Conservation (phyloP, 2,113 vertebrate genomes). For the Etheostoma cragini region DNA sequence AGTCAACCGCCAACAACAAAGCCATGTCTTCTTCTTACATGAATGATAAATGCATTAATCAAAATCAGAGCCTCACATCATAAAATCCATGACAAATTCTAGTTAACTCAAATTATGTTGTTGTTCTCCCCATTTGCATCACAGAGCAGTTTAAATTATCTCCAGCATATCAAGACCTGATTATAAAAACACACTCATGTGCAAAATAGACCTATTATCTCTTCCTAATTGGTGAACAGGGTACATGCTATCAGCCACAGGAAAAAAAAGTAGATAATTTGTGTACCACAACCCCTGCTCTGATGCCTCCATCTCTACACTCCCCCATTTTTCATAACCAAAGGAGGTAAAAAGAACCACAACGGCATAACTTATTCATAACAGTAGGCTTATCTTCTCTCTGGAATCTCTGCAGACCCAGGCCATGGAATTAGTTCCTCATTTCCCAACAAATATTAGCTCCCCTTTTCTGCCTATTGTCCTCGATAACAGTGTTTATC, state of each 20-base stretch:
- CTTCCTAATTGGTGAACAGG: slow-evolving; percentile 80
- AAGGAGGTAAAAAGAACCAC: slow-evolving; percentile 67
- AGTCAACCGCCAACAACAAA: background rate
- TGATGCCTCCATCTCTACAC: slow-evolving; percentile 60
- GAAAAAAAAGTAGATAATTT: slow-evolving; percentile 66
- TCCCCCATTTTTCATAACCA: slow-evolving; percentile 72
- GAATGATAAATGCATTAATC: slow-evolving; percentile 48
- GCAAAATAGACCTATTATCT: slow-evolving; percentile 87
- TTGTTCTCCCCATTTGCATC: slow-evolving; percentile 71
- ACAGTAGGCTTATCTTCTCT: slow-evolving; percentile 66
- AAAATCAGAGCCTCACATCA: slow-evolving; percentile 33
- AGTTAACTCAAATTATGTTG: slow-evolving; percentile 60
- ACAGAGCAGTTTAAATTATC: slow-evolving; percentile 82
- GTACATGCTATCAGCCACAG: slow-evolving; percentile 71
- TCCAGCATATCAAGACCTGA: slow-evolving; percentile 81
- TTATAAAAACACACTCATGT: slow-evolving; percentile 87
- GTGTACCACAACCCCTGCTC: slow-evolving; percentile 65
- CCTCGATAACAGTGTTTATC: slow-evolving; percentile 76
- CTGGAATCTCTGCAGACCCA: slow-evolving; percentile 72
- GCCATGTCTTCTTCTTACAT: background rate
- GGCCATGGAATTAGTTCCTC: slow-evolving; percentile 76
- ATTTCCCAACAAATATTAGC: slow-evolving; percentile 80
- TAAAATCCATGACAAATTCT: slow-evolving; percentile 56
- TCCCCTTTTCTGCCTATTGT: slow-evolving; percentile 69
- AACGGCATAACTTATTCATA: slow-evolving; percentile 75